A percentile compares a stretch with the other conserved stretches of the same genome.
Evolutionary conservation across 2,113 vertebrate genomes (phyloP).

Genomic region (Notechis scutatus): DNA sequence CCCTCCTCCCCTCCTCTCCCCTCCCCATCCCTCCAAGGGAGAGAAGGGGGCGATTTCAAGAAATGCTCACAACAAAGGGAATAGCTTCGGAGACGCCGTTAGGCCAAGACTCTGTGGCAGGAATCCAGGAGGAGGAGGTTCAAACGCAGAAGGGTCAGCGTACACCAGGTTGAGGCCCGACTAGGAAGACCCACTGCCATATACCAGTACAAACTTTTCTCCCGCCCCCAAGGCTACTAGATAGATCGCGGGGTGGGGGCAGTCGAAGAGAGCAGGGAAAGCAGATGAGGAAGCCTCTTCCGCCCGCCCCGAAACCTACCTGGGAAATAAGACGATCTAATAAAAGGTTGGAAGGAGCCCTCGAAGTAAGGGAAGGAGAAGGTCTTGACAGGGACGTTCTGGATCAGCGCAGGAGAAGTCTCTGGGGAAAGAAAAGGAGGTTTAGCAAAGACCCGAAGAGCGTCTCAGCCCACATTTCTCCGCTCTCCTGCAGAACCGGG

Average conservation of each 20-base stretch:
- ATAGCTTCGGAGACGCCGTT: not conserved
- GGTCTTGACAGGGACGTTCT: constrained; percentile 80
- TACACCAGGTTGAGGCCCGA: not conserved
- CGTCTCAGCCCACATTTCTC: not conserved
- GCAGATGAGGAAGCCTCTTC: fast-evolving
- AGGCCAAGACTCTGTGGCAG: not conserved
- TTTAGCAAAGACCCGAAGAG: not conserved
- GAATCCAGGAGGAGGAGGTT: not conserved
- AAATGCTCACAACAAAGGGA: not conserved
- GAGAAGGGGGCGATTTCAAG: not conserved
- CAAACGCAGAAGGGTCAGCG: not conserved
- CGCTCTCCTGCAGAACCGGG: not conserved
- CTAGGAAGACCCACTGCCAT: not conserved
- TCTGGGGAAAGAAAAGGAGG: constrained; percentile 55
- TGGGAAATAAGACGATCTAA: constrained; percentile 91
- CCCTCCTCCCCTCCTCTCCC: constrained; percentile 17
- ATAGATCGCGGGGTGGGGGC: not conserved
- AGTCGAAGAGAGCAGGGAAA: not conserved
- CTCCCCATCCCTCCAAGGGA: constrained; percentile 33
- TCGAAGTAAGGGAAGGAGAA: constrained; percentile 91
- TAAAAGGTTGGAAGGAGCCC: constrained; percentile 86
- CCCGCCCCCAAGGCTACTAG: not conserved
- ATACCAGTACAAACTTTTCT: not conserved
- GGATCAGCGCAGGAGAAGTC: constrained; percentile 72
- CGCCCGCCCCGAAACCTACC: constrained; percentile 67